Evolutionary conservation across 2,797 vertebrate genomes (phyloP).

Genomic region (Anableps anableps): DNA sequence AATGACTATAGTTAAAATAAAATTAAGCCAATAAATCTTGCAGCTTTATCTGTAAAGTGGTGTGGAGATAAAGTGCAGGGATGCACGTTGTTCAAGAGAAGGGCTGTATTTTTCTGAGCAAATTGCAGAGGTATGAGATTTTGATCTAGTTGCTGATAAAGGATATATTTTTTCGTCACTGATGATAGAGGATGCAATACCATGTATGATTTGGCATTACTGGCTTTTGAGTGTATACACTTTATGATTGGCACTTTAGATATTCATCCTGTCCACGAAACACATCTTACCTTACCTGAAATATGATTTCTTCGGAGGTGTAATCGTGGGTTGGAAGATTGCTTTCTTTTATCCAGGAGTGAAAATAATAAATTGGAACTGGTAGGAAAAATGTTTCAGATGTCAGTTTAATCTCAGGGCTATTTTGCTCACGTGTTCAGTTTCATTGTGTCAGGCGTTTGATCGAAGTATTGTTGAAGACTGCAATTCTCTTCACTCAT

Average conservation of each 20-base stretch:
- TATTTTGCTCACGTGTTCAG: conserved; percentile 66
- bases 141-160: conserved; percentile 43
- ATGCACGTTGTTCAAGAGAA: conserved; percentile 37
- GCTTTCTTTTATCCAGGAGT: conserved; percentile 76
- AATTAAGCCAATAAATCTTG: conserved; percentile 20
- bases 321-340: conserved; percentile 76
- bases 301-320: conserved; percentile 72
- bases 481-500: conserved; percentile 61
- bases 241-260: conserved; percentile 74
- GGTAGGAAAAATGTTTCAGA: conserved; percentile 64
- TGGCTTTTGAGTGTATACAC: conserved; percentile 66
- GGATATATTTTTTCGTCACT: conserved; percentile 53
- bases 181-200: conserved; percentile 59
- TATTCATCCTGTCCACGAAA: conserved; percentile 64
- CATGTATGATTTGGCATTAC: conserved; percentile 67
- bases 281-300: conserved; percentile 72
- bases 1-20: neutral
- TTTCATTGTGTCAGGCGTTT: conserved; percentile 67
- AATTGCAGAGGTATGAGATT: conserved; percentile 50
- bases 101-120: conserved; percentile 60
- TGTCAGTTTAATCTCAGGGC: conserved; percentile 62
- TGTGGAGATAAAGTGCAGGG: conserved; percentile 38
- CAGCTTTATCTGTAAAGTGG: conserved; percentile 43
- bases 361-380: conserved; percentile 76
- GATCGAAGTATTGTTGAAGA: conserved; percentile 72